Percentiles rank a stretch among this genome's conserved stretches.
These are phyloP conservation scores for Paraplagusia blochii DNA, from an alignment of 2,113 vertebrate genomes.

Conservation along the genomic window DNA sequence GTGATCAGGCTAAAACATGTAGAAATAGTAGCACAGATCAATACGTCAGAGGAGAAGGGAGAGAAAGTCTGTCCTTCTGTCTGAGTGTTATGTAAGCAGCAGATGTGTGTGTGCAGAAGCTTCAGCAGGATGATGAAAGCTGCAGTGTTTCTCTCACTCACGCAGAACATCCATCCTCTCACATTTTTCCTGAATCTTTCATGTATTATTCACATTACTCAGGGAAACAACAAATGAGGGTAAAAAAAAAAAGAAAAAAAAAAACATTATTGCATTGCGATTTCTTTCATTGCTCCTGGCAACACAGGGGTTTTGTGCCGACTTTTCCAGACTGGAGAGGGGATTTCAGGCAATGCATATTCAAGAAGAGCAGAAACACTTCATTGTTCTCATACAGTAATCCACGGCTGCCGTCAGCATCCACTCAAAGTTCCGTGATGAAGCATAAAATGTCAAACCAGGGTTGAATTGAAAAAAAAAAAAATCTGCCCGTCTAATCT, in stretches of 20 bases:
- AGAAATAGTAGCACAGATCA: conserved; percentile 22
- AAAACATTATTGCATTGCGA: not conserved
- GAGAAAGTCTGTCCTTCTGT: conserved; percentile 10
- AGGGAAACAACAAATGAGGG: conserved; percentile 15
- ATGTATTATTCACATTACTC: conserved; percentile 32
- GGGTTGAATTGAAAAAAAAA: conserved; percentile 49
- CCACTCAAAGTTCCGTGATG: conserved; percentile 28
- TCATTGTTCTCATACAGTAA: conserved; percentile 24
- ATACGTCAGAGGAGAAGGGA: conserved; percentile 23
- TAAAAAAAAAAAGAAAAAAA: not conserved
- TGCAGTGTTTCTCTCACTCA: conserved; percentile 18
- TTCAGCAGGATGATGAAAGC: conserved; percentile 52
- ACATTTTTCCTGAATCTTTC: conserved; percentile 19
- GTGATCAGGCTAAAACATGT: conserved; percentile 5
- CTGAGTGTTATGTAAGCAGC: conserved; percentile 52
- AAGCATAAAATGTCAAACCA: conserved; percentile 42
- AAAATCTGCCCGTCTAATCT: conserved; percentile 61
- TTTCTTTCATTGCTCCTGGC: not conserved
- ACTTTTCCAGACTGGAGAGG: not conserved
- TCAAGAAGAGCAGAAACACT: conserved; percentile 12
- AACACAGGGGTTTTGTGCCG: not conserved
- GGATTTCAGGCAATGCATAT: not conserved
- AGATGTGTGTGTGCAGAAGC: conserved; percentile 47
- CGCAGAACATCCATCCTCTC: conserved; percentile 31
- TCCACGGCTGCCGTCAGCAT: conserved; percentile 26